Conservation (phyloP, 2,797 vertebrate species). For the Acanthurus tractus region DNA sequence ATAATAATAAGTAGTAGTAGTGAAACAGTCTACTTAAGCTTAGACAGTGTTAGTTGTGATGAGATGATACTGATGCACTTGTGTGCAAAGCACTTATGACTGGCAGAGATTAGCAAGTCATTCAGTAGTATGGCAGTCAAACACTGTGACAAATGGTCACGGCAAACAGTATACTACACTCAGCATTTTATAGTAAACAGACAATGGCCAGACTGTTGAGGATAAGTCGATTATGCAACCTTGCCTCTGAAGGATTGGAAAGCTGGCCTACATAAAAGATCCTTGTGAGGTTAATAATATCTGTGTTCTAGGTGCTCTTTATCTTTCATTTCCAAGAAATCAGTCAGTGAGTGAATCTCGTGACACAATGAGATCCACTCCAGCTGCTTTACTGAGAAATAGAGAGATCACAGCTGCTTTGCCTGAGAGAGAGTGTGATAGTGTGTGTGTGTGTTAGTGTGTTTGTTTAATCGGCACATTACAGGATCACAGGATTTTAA, state of each 20-base stretch:
- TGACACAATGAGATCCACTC: constrained; percentile 44
- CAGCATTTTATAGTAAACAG: constrained; percentile 19
- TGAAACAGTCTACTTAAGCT: not conserved
- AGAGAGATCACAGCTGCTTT: constrained; percentile 56
- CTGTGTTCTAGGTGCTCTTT: constrained; percentile 32
- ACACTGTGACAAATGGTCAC: not conserved
- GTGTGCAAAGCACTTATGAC: too few relatives aligned
- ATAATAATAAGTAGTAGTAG: too few relatives aligned
- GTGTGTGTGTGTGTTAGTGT: constrained; percentile 9
- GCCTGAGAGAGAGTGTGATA: not conserved
- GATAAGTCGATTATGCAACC: constrained; percentile 35
- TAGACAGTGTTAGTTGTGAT: not conserved
- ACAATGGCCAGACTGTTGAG: constrained; percentile 17
- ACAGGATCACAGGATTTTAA: constrained; percentile 47
- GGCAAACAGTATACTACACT: not conserved
- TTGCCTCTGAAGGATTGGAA: constrained; percentile 7
- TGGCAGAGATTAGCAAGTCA: not conserved
- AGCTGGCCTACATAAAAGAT: constrained; percentile 36
- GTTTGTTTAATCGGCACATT: constrained; percentile 45
- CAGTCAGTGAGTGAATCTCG: constrained; percentile 42
- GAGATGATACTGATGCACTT: too few relatives aligned
- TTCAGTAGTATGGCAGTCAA: not conserved
- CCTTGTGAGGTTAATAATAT: constrained; percentile 45
- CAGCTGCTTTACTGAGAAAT: constrained; percentile 68
- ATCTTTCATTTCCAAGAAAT: constrained; percentile 63